Evolutionary conservation across 2,888 invertebrate species (phyloP), one percentile per base, ranked within the genome.

Genomic region (Chaetoderma sp.): DNA sequence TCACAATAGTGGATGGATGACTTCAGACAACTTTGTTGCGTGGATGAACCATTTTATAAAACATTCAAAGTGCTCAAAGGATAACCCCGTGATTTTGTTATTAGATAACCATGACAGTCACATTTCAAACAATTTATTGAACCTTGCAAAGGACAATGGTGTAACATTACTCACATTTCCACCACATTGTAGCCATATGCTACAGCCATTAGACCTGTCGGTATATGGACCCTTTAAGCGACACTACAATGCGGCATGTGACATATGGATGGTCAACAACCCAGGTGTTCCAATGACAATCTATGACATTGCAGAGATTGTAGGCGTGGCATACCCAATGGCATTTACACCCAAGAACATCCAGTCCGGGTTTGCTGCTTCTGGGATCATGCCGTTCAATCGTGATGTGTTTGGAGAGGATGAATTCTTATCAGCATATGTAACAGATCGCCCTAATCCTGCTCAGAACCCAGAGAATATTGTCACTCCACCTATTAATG

Each of bases 361-460:
- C 78, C 72, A 66, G 56, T 60, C 69, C 32, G 82, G 82, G n/a
- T 86, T 86, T 70, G 68, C 71, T 73, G 73, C 74, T 42, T 76
- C 82, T 33, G 84, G 83, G 56, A 85, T 83, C 45, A 83, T 61
- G 63, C 78, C 82, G 6, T 82, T 75, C 62, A 73, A 86, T 68
- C 8, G 47, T 10, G 6, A 45, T 45, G 18, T 45, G 8, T 45
- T 45, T 45, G 18, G 47, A 6, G 47, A 45, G 8, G 47, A 45
- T 18, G 47, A 45, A 45, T 45, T 45, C 18, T n/a, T 45, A 6
- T 45, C 47, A 70, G 75, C 10, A 45, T 45, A 18, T n/a, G 47
- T 45, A 45, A 45, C 47, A 8, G 47, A 45, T n/a, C 8, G 47
- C 18, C 47, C 39, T n/a, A n/a, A 36, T 36, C 39, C 39, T 36